Evolutionary conservation across 2,113 vertebrate species (phyloP), one percentile per base, ranked within the genome.

Genomic region (Seriola rivoliana): DNA sequence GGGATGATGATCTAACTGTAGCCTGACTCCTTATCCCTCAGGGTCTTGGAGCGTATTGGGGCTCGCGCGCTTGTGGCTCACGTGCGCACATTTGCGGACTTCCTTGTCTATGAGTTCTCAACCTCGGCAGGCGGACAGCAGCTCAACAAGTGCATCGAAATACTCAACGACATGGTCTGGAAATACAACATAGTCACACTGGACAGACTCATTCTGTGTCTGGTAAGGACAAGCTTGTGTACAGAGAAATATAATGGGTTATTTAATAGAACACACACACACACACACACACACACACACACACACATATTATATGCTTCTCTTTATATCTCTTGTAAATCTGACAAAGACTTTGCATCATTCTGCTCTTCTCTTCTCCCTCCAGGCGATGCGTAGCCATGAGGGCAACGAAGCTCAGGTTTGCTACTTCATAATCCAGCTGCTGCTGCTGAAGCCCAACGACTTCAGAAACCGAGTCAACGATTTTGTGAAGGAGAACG

Each of bases 131-230:
- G 98, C 2, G 98, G 98, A 36, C 98, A 99, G 89, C 98, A 99
- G 83, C 97, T 99, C 74, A 99, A 99, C 93, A 99, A 99, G 81
- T 99, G 98, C 90, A 99, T 99, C 40, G 98, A 99, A 92, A 99
- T 99, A 89, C 97, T 99, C 75, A 99, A 99, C 78, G 98, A 99
- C 91, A 99, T 99, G 98, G 99, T 99, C 36, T 99, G 99, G 99
- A 99, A 99, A 71, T 99, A 99, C 92, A 99, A 99, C 94, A 99
- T 99, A 29, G 99, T 99, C 89, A 99, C 98, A 0, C 79, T 99
- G 95, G 98, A 99, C 82, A 91, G 98, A 50, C 93, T 99, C 78
- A 99, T 99, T 80, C 93, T 99, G 63, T 99, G 98, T 85, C 93
- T 99, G 97, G 98, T 99, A 94, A 96, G 96, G 76, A 66, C 42